These are phyloP conservation scores for Fragum sueziense DNA, from an alignment of 2,888 invertebrate species.

Conservation along the genomic window DNA sequence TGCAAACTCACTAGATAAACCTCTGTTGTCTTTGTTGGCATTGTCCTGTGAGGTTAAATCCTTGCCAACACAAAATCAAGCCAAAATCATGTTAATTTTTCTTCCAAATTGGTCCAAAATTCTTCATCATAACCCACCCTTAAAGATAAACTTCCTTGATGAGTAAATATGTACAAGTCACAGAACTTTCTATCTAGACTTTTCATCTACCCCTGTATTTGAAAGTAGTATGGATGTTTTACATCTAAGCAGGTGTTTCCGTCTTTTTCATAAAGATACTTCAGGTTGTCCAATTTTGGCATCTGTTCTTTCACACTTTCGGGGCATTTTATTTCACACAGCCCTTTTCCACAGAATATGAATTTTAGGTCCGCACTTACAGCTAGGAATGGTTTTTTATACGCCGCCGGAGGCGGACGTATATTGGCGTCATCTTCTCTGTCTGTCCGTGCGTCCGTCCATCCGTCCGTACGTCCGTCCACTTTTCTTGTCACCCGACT, in stretches of 20 bases:
- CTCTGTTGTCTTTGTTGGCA: not conserved
- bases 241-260: not conserved
- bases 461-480: too few species aligned
- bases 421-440: too few species aligned
- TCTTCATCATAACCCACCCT: constrained; percentile 15
- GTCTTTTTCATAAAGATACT: constrained; percentile 4
- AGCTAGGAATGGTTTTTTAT: constrained; percentile 29
- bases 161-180: constrained; percentile 33
- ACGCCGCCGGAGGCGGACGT: too few species aligned
- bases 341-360: constrained; percentile 38
- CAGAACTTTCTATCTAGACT: constrained; percentile 29
- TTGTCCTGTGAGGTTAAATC: not conserved
- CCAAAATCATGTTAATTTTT: constrained; percentile 40
- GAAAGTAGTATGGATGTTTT: constrained; percentile 30
- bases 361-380: constrained; percentile 49
- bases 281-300: constrained; percentile 22
- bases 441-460: too few species aligned
- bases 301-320: constrained; percentile 28
- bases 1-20: not conserved
- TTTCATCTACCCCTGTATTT: constrained; percentile 37
- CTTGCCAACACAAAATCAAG: not conserved
- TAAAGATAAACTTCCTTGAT: constrained; percentile 19
- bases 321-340: constrained; percentile 44
- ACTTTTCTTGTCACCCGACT: too few species aligned
- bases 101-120: constrained; percentile 11